phyloP scores from a whole-genome alignment of 1,140 invertebrate genomes.

The Hycleus phaleratus region DNA sequence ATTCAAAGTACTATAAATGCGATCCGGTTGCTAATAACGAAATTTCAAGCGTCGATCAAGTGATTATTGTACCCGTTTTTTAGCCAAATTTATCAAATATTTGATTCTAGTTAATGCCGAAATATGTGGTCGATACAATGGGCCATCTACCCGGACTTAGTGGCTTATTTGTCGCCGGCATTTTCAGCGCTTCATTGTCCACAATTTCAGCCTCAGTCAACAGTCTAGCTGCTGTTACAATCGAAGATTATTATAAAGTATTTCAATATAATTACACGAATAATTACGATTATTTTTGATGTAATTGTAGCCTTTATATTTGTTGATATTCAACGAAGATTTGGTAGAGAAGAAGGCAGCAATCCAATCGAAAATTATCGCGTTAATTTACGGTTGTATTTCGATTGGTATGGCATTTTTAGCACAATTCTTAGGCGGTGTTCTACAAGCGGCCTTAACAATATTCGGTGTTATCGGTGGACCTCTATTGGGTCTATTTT shows the following conservation, averaged over 20 bases:
- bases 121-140: slow-evolving; percentile 73
- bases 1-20: slow-evolving; percentile 64
- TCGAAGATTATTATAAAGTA: slow-evolving; percentile 70
- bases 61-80: slow-evolving; percentile 15
- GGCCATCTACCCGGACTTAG: slow-evolving; percentile 59
- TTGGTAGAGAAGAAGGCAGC: slow-evolving; percentile 33
- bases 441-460: slow-evolving; percentile 66
- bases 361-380: slow-evolving; percentile 52
- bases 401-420: slow-evolving; percentile 66
- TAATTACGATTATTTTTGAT: background rate
- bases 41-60: slow-evolving; percentile 48
- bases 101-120: slow-evolving; percentile 52
- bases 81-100: background rate
- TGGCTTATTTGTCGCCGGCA: slow-evolving; percentile 74
- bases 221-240: slow-evolving; percentile 77
- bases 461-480: slow-evolving; percentile 77
- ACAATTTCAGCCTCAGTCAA: slow-evolving; percentile 80
- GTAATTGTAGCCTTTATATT: slow-evolving; percentile 38
- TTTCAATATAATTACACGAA: background rate
- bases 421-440: slow-evolving; percentile 62
- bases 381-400: slow-evolving; percentile 58
- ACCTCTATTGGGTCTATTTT: slow-evolving; percentile 70
- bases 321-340: slow-evolving; percentile 25
- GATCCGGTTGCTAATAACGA: slow-evolving; percentile 57
- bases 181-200: slow-evolving; percentile 78